These are phyloP conservation scores for Zeus faber DNA, from an alignment of 2,113 vertebrate genomes.

Conservation along the genomic window DNA sequence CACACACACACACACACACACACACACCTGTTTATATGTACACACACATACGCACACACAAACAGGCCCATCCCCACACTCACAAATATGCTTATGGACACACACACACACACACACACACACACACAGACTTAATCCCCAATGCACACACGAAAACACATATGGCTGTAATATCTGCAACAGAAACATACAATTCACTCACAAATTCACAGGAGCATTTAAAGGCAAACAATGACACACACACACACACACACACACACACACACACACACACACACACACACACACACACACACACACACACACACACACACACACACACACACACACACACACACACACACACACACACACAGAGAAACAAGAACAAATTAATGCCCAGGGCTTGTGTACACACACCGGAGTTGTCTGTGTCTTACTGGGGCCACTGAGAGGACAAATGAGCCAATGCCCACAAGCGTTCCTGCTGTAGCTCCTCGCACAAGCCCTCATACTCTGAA, in stretches of 20 bases:
- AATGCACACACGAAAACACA: too few relatives aligned
- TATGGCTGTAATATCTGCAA: too few relatives aligned
- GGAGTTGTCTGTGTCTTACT: conserved; percentile 36
- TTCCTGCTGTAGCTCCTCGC: conserved; percentile 39
- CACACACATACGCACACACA: conserved; percentile 40
- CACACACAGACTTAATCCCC: too few relatives aligned
- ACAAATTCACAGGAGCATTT: conserved; percentile 10
- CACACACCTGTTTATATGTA: too few relatives aligned
- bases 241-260: conserved; percentile 54
- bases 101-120: conserved; percentile 51
- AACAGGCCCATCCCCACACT: too few relatives aligned
- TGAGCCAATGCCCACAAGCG: conserved; percentile 28
- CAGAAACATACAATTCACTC: not conserved
- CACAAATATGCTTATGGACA: too few relatives aligned
- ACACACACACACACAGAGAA: conserved; percentile 14
- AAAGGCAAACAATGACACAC: conserved; percentile 22
- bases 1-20: conserved; percentile 29
- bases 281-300: conserved; percentile 55
- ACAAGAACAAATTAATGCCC: conserved; percentile 47
- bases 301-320: conserved; percentile 14
- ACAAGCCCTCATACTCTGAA: conserved; percentile 20
- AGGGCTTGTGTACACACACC: conserved; percentile 38
- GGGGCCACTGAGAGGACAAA: conserved; percentile 47
- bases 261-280: conserved; percentile 11
- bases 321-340: conserved; percentile 18